Conservation (phyloP, 2,888 invertebrate genomes). For the Dryobota labecula region DNA sequence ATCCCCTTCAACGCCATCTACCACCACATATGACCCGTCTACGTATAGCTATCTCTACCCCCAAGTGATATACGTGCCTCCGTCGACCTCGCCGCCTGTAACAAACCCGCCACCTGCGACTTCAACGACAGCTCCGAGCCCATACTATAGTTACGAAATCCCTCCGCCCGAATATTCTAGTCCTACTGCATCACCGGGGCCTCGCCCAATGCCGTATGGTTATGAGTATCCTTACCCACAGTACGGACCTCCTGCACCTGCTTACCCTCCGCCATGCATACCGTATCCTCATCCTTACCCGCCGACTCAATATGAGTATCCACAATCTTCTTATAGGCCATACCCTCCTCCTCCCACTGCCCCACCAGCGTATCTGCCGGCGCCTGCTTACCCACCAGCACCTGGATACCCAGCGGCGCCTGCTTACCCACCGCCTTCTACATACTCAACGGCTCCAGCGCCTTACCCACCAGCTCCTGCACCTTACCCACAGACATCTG, state of each 20-base stretch:
- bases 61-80: slow-evolving; percentile 73
- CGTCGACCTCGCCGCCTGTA: slow-evolving; percentile 62
- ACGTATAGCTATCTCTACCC: slow-evolving; percentile 67
- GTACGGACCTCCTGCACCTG: slow-evolving; percentile 50
- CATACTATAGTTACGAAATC: slow-evolving; percentile 49
- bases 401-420: slow-evolving; percentile 45
- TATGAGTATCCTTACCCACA: slow-evolving; percentile 52
- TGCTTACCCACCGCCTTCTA: slow-evolving; percentile 46
- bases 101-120: slow-evolving; percentile 65
- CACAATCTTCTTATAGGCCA: slow-evolving; percentile 45
- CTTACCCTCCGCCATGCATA: slow-evolving; percentile 63
- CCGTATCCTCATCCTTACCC: slow-evolving; percentile 60
- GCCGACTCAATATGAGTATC: slow-evolving; percentile 44
- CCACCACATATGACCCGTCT: slow-evolving; percentile 66
- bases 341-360: slow-evolving; percentile 38
- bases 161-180: slow-evolving; percentile 51
- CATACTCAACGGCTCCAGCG: slow-evolving; percentile 48
- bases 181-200: slow-evolving; percentile 24
- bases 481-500: slow-evolving; percentile 36
- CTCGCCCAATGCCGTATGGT: slow-evolving; percentile 33
- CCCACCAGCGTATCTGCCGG: slow-evolving; percentile 52
- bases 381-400: slow-evolving; percentile 56
- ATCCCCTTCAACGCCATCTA: slow-evolving; percentile 57
- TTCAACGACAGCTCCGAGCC: slow-evolving; percentile 28
- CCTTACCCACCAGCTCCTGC: slow-evolving; percentile 49